Evolutionary conservation across 2,113 vertebrate genomes (phyloP).

Genomic region (Anhinga anhinga): DNA sequence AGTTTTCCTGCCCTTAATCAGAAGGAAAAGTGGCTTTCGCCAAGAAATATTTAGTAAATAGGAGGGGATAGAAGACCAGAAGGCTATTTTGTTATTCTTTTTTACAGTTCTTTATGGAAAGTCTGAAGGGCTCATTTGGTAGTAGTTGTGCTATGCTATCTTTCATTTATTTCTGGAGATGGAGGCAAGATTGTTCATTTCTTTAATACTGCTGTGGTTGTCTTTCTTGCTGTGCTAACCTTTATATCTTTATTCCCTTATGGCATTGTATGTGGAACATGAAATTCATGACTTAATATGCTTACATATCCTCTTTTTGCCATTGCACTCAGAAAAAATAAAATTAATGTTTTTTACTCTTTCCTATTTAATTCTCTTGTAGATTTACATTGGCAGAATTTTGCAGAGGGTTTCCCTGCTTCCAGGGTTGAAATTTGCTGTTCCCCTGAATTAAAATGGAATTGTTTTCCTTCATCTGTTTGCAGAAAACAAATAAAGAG

Average conservation of each 20-base stretch:
- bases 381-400: constrained; percentile 26
- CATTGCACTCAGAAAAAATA: not conserved
- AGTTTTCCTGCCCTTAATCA: not conserved
- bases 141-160: not conserved
- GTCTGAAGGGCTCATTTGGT: not conserved
- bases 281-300: not conserved
- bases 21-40: not conserved
- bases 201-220: not conserved
- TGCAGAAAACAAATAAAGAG: not conserved
- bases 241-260: not conserved
- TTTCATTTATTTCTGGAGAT: not conserved
- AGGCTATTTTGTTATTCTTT: not conserved
- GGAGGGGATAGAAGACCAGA: not conserved
- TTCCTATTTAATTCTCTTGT: not conserved
- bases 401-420: not conserved
- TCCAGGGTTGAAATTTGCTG: not conserved
- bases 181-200: not conserved
- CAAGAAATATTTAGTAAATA: not conserved
- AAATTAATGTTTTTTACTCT: not conserved
- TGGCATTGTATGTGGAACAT: not conserved
- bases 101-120: not conserved
- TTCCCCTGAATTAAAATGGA: constrained; percentile 9
- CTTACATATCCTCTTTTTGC: not conserved
- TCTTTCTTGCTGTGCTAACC: constrained; percentile 1
- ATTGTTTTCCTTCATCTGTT: not conserved